A percentile compares a stretch with the other conserved stretches of the same genome.
These are phyloP conservation scores for Idaea dimidiata DNA, from an alignment of 2,888 invertebrate genomes.

Conservation along the genomic window DNA sequence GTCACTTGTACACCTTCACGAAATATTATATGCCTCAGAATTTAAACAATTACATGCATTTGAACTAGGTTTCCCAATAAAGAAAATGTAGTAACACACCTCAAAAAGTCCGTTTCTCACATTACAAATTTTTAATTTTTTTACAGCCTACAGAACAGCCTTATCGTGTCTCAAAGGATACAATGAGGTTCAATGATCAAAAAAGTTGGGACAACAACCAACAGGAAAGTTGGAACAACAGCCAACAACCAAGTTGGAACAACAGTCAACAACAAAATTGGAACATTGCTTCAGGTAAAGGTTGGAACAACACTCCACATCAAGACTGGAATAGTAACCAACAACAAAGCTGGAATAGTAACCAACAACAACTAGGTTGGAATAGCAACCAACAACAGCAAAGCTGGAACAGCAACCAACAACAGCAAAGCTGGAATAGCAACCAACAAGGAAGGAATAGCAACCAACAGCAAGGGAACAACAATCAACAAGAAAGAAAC, in stretches of 20 bases:
- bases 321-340: neutral
- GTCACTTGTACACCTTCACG: too few relatives aligned
- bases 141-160: slow-evolving; percentile 1
- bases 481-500: neutral
- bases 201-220: neutral
- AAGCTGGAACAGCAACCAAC: neutral
- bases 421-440: neutral
- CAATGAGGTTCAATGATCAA: neutral
- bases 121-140: neutral
- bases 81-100: too few relatives aligned
- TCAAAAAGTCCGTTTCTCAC: neutral
- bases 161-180: neutral
- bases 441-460: neutral
- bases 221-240: neutral
- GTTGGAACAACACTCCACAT: neutral
- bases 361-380: neutral
- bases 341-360: neutral
- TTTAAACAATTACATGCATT: too few relatives aligned
- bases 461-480: neutral
- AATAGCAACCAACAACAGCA: neutral
- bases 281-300: neutral
- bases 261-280: neutral
- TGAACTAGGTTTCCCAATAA: too few relatives aligned
- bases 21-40: too few relatives aligned
- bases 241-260: neutral